Evolutionary conservation across 2,113 vertebrate species (phyloP).

Genomic region (Nesogale talazaci): DNA sequence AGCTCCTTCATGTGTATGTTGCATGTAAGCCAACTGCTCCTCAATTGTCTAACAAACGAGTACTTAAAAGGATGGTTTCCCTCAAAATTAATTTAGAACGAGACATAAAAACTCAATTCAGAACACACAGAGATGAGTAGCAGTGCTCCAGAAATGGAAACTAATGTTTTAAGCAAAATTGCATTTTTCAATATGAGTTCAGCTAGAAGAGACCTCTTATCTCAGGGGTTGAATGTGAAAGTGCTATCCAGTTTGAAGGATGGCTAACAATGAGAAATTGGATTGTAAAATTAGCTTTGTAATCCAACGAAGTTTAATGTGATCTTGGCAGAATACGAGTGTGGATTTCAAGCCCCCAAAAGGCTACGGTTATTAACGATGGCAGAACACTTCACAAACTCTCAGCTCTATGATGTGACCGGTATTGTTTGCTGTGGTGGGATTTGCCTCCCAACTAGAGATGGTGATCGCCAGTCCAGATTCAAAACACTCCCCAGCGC

Average conservation of each 20-base stretch:
- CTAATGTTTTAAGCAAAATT: constrained; percentile 9
- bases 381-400: neutral
- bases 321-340: constrained; percentile 16
- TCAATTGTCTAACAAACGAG: neutral
- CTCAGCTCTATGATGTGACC: neutral
- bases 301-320: constrained; percentile 29
- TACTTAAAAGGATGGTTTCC: constrained; percentile 5
- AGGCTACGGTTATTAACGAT: constrained; percentile 38
- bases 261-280: constrained; percentile 11
- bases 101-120: constrained; percentile 2
- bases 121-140: neutral
- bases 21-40: neutral
- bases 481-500: neutral
- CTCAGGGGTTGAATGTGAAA: neutral
- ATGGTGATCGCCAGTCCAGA: neutral
- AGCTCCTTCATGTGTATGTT: neutral
- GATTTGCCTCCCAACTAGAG: neutral
- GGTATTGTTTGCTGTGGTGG: neutral
- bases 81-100: constrained; percentile 29
- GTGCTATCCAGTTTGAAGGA: neutral
- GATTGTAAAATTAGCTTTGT: constrained; percentile 45
- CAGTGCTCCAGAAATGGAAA: constrained; percentile 20
- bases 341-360: constrained; percentile 33
- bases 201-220: neutral
- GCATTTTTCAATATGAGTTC: constrained; percentile 12